A percentile compares a stretch with the other conserved stretches of the same genome.
These are phyloP conservation scores for Drosophila quinaria DNA, from an alignment of 2,888 invertebrate species.

Conservation along the genomic window DNA sequence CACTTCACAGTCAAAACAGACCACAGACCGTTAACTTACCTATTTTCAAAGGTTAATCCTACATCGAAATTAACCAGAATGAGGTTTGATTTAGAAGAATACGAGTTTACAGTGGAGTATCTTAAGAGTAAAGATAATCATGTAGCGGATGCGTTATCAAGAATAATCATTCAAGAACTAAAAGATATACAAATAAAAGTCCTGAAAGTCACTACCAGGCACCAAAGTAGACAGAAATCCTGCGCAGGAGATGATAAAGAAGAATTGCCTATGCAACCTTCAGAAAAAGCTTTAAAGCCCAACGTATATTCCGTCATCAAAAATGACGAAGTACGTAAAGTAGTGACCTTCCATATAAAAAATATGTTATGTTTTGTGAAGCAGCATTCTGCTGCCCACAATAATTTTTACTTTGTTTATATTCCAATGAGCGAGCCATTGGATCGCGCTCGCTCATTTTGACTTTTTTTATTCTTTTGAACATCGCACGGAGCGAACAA, in stretches of 20 bases:
- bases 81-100: too few relatives aligned
- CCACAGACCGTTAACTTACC: too few relatives aligned
- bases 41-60: too few relatives aligned
- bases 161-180: constrained; percentile 10
- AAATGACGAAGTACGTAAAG: background rate
- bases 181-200: background rate
- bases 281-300: constrained; percentile 2
- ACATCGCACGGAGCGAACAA: too few relatives aligned
- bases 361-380: background rate
- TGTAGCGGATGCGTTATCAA: constrained; percentile 21
- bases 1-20: too few relatives aligned
- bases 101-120: too few relatives aligned
- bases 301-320: background rate
- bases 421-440: too few relatives aligned
- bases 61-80: too few relatives aligned
- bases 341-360: background rate
- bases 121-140: constrained; percentile 5
- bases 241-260: background rate
- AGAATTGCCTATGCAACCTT: constrained; percentile 3
- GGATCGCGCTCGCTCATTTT: too few relatives aligned
- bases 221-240: constrained; percentile 6
- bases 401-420: too few relatives aligned
- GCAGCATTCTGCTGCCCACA: too few relatives aligned
- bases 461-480: too few relatives aligned
- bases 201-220: background rate